phyloP scores from a whole-genome alignment of 2,888 invertebrate species.

The Leistus spinibarbis region DNA sequence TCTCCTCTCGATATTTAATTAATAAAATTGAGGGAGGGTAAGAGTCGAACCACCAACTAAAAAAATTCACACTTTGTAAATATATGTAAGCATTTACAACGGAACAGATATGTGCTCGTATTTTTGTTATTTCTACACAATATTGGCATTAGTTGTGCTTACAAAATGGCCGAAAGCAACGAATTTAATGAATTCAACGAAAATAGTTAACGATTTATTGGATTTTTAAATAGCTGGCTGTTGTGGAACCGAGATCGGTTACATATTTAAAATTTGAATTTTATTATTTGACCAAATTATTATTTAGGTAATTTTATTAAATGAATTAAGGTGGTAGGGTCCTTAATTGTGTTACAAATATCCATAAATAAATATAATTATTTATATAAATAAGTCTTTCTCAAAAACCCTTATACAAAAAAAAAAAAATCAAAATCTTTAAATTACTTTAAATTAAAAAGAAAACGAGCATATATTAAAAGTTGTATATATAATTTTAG shows the following conservation, averaged over 20 bases:
- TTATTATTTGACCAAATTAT: neutral
- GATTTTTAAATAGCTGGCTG: neutral
- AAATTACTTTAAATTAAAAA: neutral
- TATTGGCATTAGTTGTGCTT: neutral
- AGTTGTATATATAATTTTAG: neutral
- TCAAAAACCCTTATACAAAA: no score
- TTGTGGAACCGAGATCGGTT: no score
- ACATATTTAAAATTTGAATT: neutral
- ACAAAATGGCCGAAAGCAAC: neutral
- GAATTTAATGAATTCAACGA: neutral
- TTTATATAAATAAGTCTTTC: neutral
- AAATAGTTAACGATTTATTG: neutral
- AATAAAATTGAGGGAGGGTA: neutral
- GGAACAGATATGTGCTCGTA: neutral
- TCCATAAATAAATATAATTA: neutral
- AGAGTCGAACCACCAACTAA: slow-evolving; percentile 23
- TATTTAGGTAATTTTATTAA: neutral
- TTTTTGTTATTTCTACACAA: slow-evolving; percentile 24
- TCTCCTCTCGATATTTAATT: neutral
- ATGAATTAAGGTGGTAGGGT: neutral
- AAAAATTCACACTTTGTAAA: slow-evolving; percentile 7
- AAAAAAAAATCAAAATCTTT: neutral
- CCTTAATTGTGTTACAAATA: neutral
- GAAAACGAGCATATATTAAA: neutral
- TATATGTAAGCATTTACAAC: slow-evolving; percentile 12